Evolutionary conservation across 64 coral and sea anemone species (phyloP).

Genomic region (Anthopleura sola): DNA sequence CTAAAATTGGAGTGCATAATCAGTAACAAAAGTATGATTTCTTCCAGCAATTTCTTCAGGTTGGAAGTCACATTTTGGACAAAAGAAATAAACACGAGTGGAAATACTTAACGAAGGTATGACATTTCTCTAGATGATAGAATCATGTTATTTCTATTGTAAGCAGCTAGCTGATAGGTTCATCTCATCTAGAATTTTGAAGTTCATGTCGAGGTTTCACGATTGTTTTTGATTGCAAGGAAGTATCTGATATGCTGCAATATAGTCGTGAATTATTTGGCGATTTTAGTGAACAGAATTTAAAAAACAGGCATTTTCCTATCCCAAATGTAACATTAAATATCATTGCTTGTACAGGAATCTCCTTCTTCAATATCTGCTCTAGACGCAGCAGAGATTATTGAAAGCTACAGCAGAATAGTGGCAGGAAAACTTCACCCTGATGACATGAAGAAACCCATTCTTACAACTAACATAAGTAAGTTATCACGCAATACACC

Average conservation of each 20-base stretch:
- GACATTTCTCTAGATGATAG: not conserved
- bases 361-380: not conserved
- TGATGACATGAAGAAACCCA: constrained; percentile 30
- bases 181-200: too few species aligned
- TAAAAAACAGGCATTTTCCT: too few species aligned
- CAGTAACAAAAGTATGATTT: too few species aligned
- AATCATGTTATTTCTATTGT: too few species aligned
- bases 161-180: too few species aligned
- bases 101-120: constrained; percentile 48
- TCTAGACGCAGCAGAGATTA: constrained; percentile 11
- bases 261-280: too few species aligned
- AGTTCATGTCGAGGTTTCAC: too few species aligned
- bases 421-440: constrained; percentile 4
- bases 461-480: constrained; percentile 29
- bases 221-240: too few species aligned
- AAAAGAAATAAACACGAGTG: constrained; percentile 55
- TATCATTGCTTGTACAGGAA: not conserved
- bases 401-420: not conserved
- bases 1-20: too few species aligned
- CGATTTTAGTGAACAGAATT: too few species aligned
- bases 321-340: not conserved
- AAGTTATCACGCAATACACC: not conserved
- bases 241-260: too few species aligned
- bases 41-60: constrained; percentile 29
- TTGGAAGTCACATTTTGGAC: constrained; percentile 52